Percentiles rank a stretch among this genome's conserved stretches.
Evolutionary conservation across 2,888 invertebrate species (phyloP).

Genomic region (Mystacides longicornis): DNA sequence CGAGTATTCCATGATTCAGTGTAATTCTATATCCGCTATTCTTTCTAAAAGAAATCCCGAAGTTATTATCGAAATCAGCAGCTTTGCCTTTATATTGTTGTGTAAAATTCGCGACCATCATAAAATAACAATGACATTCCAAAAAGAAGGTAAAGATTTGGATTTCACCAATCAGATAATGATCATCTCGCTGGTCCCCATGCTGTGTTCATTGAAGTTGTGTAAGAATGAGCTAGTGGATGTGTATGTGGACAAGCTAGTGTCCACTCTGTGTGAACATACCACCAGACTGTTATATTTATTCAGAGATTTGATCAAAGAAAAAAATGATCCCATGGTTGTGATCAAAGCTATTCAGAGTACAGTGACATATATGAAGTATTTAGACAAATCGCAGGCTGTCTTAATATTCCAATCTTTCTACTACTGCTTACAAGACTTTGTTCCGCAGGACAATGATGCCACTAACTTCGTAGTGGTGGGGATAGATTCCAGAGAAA

Average conservation of each 20-base stretch:
- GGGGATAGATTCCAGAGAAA: constrained; percentile 19
- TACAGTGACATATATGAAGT: constrained; percentile 49
- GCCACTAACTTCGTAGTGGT: constrained; percentile 17
- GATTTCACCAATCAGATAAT: constrained; percentile 54
- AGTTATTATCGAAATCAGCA: constrained; percentile 35
- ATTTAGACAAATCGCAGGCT: constrained; percentile 53
- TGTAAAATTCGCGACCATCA: constrained; percentile 32
- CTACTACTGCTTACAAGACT: constrained; percentile 54
- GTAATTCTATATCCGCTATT: constrained; percentile 29
- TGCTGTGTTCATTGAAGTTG: constrained; percentile 39
- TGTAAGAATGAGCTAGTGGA: constrained; percentile 42
- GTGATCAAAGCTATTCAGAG: constrained; percentile 49
- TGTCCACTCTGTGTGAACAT: constrained; percentile 55
- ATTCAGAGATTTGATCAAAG: constrained; percentile 48
- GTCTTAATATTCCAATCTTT: constrained; percentile 56
- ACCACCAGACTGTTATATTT: constrained; percentile 54
- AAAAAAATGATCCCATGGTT: constrained; percentile 40
- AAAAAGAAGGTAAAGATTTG: constrained; percentile 30
- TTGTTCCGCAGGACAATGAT: constrained; percentile 28
- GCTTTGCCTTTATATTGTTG: constrained; percentile 36
- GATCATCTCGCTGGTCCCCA: constrained; percentile 55
- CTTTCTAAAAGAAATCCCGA: constrained; percentile 34
- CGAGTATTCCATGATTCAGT: constrained; percentile 29
- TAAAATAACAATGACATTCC: constrained; percentile 30
- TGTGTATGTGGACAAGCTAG: constrained; percentile 52